phyloP scores from a whole-genome alignment of 1,140 invertebrate genomes.

The Rhyacophila brunnea region DNA sequence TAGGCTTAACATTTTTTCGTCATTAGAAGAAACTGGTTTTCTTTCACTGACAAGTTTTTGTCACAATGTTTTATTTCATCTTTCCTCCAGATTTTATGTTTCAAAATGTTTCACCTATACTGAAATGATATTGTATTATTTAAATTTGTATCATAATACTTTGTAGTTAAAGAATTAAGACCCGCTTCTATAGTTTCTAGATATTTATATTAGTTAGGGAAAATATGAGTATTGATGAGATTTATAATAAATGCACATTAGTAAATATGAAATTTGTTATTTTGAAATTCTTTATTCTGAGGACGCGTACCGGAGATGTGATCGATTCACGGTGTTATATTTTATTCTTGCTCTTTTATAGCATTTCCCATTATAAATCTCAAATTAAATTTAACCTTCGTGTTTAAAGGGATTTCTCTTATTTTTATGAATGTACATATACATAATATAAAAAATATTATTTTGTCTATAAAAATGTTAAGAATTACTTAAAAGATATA shows the following conservation, averaged over 20 bases:
- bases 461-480: too few species aligned
- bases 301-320: too few species aligned
- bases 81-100: neutral
- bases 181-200: neutral
- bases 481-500: too few species aligned
- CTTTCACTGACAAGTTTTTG: neutral
- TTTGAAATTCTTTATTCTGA: neutral
- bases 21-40: neutral
- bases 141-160: neutral
- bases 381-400: too few species aligned
- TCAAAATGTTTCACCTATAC: neutral
- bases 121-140: slow-evolving; percentile 5
- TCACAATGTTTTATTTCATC: too few species aligned
- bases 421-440: too few species aligned
- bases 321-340: too few species aligned
- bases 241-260: slow-evolving; percentile 1
- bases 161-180: too few species aligned
- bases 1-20: neutral
- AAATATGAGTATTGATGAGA: slow-evolving; percentile 2
- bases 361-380: too few species aligned
- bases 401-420: too few species aligned
- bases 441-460: too few species aligned
- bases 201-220: slow-evolving; percentile 21
- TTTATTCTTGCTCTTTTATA: too few species aligned
- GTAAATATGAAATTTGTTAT: neutral